Evolutionary conservation across 1,140 invertebrate genomes (phyloP).

Genomic region (Ceratosolen fusciceps): DNA sequence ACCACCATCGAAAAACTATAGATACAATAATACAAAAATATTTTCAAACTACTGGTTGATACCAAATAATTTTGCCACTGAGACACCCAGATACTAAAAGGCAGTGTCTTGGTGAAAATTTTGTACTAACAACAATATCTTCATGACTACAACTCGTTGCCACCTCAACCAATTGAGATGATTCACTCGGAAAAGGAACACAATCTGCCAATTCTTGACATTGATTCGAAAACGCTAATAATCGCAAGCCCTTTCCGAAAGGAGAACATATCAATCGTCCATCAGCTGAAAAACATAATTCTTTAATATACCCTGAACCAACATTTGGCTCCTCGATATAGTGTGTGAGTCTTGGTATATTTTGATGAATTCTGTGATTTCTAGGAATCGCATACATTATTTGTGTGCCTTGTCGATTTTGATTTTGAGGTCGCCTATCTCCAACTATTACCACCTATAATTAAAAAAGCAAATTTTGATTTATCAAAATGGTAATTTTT

Average conservation of each 20-base stretch:
- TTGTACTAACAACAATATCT: constrained; percentile 90
- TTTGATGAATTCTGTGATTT: constrained; percentile 78
- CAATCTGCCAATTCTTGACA: constrained; percentile 86
- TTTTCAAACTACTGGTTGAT: constrained; percentile 81
- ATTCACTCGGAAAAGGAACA: constrained; percentile 70
- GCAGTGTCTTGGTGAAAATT: constrained; percentile 89
- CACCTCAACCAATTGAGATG: constrained; percentile 76
- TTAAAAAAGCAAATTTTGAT: constrained; percentile 15
- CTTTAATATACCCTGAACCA: constrained; percentile 89
- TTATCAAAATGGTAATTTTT: neutral
- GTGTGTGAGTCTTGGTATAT: constrained; percentile 84
- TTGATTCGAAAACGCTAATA: constrained; percentile 84
- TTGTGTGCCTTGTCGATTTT: constrained; percentile 60
- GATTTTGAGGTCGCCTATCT: constrained; percentile 58
- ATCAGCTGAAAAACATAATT: constrained; percentile 90
- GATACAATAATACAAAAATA: neutral
- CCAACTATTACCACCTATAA: constrained; percentile 65
- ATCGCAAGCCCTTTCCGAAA: constrained; percentile 85
- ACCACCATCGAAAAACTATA: constrained; percentile 25
- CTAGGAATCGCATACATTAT: constrained; percentile 66
- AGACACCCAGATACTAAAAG: constrained; percentile 91
- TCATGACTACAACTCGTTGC: constrained; percentile 81
- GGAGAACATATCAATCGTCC: constrained; percentile 92
- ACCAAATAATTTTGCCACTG: constrained; percentile 89
- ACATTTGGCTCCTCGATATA: constrained; percentile 90